Evolutionary conservation across 2,113 vertebrate species (phyloP), one percentile per base, ranked within the genome.

Genomic region (Indri indri): DNA sequence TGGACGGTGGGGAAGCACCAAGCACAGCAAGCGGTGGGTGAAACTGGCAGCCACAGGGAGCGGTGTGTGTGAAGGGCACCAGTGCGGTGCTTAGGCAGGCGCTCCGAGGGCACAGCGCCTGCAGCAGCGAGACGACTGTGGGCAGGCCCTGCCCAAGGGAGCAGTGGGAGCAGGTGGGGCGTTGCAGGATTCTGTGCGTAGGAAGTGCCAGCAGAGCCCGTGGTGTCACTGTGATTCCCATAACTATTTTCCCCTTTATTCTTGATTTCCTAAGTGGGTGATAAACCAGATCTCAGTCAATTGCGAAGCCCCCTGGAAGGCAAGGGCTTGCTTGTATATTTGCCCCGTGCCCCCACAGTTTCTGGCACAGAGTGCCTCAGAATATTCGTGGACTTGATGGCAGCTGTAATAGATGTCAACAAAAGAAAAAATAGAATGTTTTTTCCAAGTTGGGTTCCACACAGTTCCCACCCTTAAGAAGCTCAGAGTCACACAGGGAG

Each of bases 371-470:
- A 34, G 34, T 1, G 25, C 66, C n/a, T 74, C 20, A 6, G 22
- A 8, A 2, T 9, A 37, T 8, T 14, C 27, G 40, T 68, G 50
- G 34, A 3, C 13, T 2, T 14, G 13, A 6, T 34, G 30, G 23
- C 47, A 40, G 82, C 42, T 65, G 7, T 16, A 40, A 25, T 1
- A 50, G 16, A 23, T 12, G 23, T 7, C 23, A 18, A 20, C 32
- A 57, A 25, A 73, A 3, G 17, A 18, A 5, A 0, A 1, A n/a
- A 18, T 4, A 14, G 12, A 45, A 10, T 13, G n/a, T 23, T 14
- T n/a, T 61, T 12, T 22, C 54, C 14, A 8, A 77, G 37, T 45
- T 12, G 45, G 23, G 2, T 12, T 34, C 54, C 6, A 23, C 9
- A 6, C 5, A 0, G 3, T 13, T 57, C 65, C 57, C 34, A 10